Evolutionary conservation across 2,113 vertebrate species (phyloP).

Genomic region (Ellobius talpinus): DNA sequence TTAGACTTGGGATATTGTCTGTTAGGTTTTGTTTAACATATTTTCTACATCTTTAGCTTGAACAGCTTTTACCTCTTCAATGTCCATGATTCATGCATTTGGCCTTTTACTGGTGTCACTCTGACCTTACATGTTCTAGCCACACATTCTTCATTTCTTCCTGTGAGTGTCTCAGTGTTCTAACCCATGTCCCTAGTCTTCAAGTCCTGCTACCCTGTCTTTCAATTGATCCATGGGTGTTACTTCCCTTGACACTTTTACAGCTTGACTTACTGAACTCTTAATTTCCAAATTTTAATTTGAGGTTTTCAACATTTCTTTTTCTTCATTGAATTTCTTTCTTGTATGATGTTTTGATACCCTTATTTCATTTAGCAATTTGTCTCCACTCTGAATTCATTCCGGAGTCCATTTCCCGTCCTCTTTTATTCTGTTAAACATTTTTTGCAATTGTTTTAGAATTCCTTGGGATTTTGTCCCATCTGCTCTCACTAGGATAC

Average conservation of each 20-base stretch:
- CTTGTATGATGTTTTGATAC: not conserved
- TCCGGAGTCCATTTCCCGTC: not conserved
- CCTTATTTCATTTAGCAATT: not conserved
- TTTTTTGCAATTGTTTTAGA: not conserved
- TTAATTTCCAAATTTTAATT: not conserved
- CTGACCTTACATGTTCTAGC: not conserved
- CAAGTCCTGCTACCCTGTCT: not conserved
- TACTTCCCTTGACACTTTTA: not conserved
- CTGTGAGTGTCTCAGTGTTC: not conserved
- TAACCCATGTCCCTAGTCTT: not conserved
- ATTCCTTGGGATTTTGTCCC: not conserved
- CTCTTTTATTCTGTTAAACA: not conserved
- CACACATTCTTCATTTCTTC: not conserved
- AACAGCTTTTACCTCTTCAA: too few species aligned
- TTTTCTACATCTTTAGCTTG: not conserved
- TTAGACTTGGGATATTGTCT: not conserved
- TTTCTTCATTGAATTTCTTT: not conserved
- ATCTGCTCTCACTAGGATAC: not conserved
- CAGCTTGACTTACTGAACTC: not conserved
- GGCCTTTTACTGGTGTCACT: not conserved
- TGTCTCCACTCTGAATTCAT: not conserved
- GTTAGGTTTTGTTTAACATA: not conserved
- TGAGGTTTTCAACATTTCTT: not conserved
- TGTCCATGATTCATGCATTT: not conserved
- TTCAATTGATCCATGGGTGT: too few species aligned